Base-by-base conservation (phyloP, 2,888 invertebrate genomes). In the Bursaphelenchus okinawaensis region DNA sequence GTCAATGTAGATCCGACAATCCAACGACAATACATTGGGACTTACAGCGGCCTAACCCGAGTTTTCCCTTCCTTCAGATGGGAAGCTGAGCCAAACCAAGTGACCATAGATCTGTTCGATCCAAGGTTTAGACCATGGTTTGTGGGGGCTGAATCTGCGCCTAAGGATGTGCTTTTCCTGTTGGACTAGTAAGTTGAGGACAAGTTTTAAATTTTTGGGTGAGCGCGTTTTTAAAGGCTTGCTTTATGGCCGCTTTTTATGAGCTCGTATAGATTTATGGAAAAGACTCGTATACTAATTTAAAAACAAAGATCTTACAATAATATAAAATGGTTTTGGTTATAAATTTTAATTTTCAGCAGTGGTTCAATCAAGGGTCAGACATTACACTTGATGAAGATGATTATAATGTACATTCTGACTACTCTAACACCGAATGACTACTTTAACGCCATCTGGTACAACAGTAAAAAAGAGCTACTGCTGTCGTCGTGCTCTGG, bases 81-180 rank as follows among this genome's bases (percentile, higher is more conserved):
- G 81, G 66, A 68, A 23, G 63, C 73, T 3, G 76, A 77, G 28
- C 79, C 79, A 7, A 54, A 65, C 7, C 64, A 68, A 52, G 77
- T 78, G 55, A 78, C 78, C 0, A 71, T 79, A n/a, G 82, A 82
- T 60, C 68, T 82, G 2, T 82, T 78, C 62, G 82, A 82, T 67
- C 81, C 82, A 9, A 66, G 76, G 24, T 78, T 72, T 55, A 72
- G 82, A 3, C 79, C 78, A 8, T 82, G 82, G 82, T 82, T 81
- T 67, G 73, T 59, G 3, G 68, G 68, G 12, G 74, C 82, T 0
- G 79, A 82, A 56, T 68, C 74, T 2, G 69, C 72, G 9, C 80
- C 82, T 8, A 79, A 77, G 60, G 82, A 82, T 66, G 71, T 82
- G 50, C 69, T 82, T 4, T 82, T 82, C 63, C 65, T 82, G 24